phyloP scores from a whole-genome alignment of 2,797 vertebrate species.

The Phalanger gymnotis region DNA sequence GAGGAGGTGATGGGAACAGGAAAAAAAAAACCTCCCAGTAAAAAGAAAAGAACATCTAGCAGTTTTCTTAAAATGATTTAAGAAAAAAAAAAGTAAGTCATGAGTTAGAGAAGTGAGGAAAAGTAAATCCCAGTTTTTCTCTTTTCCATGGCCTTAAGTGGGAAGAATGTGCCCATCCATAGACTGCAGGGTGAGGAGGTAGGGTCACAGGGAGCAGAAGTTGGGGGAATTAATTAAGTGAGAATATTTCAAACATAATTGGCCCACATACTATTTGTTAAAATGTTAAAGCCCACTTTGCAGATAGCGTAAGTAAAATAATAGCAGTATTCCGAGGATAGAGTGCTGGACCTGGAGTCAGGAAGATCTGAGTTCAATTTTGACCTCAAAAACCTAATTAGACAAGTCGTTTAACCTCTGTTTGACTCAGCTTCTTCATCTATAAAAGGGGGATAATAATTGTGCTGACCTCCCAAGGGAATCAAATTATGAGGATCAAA shows the following conservation, averaged over 20 bases:
- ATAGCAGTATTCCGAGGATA: background rate
- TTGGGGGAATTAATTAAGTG: background rate
- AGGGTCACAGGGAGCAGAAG: background rate
- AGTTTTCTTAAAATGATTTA: background rate
- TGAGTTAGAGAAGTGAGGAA: background rate
- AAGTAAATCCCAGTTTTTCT: background rate
- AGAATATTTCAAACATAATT: background rate
- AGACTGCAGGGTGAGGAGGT: background rate
- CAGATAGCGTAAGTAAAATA: background rate
- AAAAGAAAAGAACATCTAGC: background rate
- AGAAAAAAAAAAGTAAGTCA: slow-evolving; percentile 31
- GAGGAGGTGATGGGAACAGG: slow-evolving; percentile 18
- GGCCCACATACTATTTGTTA: background rate
- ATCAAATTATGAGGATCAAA: background rate
- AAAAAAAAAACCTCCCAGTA: background rate
- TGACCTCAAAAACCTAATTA: background rate
- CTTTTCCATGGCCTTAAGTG: slow-evolving; percentile 5
- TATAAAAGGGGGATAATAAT: background rate
- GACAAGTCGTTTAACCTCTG: background rate
- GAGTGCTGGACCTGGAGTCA: background rate
- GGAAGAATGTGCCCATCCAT: background rate
- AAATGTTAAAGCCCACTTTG: background rate
- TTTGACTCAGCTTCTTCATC: background rate
- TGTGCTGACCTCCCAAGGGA: background rate
- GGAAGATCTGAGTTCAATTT: background rate